phyloP scores from a whole-genome alignment of 2,797 vertebrate genomes.

The Acomys russatus region DNA sequence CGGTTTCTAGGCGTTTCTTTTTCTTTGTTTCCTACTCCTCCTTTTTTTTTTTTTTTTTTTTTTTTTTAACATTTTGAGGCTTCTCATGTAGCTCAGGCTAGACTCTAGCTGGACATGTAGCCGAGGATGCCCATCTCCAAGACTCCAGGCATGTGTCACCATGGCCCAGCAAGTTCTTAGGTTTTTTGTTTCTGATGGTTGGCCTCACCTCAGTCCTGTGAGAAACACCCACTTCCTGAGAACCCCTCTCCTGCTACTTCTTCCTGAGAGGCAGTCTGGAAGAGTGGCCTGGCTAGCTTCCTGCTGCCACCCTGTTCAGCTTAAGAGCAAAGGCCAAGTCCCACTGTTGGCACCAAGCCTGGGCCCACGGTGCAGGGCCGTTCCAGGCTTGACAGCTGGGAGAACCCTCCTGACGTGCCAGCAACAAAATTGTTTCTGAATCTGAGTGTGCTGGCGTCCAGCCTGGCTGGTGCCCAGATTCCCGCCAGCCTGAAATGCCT shows the following conservation, averaged over 20 bases:
- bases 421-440: constrained; percentile 5
- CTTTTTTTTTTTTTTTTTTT: too few relatives aligned
- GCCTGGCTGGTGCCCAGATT: neutral
- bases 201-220: neutral
- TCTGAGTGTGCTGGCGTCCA: neutral
- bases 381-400: neutral
- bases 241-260: neutral
- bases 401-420: neutral
- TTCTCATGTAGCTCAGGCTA: neutral
- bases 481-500: neutral
- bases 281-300: neutral
- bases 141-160: neutral
- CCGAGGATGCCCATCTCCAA: neutral
- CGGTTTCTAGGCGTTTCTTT: neutral
- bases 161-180: neutral
- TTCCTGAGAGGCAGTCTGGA: neutral
- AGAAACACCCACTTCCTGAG: neutral
- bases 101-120: neutral
- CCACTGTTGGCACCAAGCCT: neutral
- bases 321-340: neutral
- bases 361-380: neutral
- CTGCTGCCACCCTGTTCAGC: neutral
- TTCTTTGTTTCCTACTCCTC: neutral
- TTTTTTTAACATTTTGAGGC: neutral
- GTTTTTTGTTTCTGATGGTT: neutral